Base-by-base conservation (phyloP, 2,113 vertebrate species). In the Trogon surrucura region DNA sequence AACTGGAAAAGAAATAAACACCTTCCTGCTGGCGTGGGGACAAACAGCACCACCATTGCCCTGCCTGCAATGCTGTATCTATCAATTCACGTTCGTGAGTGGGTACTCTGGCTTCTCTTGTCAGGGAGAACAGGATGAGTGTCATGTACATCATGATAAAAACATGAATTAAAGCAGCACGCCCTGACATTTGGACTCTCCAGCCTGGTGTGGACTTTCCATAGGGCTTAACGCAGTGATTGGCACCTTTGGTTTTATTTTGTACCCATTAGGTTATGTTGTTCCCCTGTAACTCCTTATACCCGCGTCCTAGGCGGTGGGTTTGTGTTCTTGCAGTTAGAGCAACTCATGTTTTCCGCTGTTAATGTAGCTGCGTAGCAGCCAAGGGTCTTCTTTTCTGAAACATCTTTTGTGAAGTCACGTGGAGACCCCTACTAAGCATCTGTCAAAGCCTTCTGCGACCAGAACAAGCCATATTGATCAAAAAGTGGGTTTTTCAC, bases 51-150 rank as follows among this genome's bases (percentile, higher is more conserved):
- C 34, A 61, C 9, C 12, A 44, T 27, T 6, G 3, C 34, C 8
- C 57, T 2, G 0, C 5, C 44, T 36, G 34, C 60, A 15, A 3
- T 11, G 17, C 10, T 1, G 2, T 6, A 1, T 27, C 36, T 18
- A 25, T 11, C 44, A 4, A 54, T 66, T 32, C 60, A 12, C 53
- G 12, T 30, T 26, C 9, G 0, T 26, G 66, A 16, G 17, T 7
- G 30, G 1, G 20, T 29, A 14, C 34, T 67, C 50, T 3, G 32
- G 13, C 30, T 80, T 74, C 51, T 34, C 25, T 29, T n/a, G 5
- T 16, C 41, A 48, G 48, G 61, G 11, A n/a, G 67, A 45, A 74
- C 73, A 26, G 36, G 36, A 36, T 36, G 13, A 1, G 5, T 17
- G 30, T 20, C 16, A 1, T 8, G 16, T 25, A 34, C 60, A 3